Base-by-base conservation (phyloP, 2,888 invertebrate genomes). In the Ochropleura plecta region DNA sequence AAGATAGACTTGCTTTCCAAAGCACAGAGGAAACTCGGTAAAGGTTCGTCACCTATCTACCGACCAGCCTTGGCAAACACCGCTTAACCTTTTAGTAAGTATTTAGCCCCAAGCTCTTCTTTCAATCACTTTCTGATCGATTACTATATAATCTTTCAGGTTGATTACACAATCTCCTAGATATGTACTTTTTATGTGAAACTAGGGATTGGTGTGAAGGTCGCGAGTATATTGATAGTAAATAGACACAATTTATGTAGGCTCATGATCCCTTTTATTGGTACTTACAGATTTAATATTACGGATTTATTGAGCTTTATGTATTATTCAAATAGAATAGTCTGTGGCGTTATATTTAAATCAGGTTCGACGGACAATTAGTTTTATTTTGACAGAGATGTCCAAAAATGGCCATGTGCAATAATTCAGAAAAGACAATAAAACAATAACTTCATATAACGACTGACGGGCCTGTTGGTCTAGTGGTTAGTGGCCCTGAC, bases 161-260 rank as follows among this genome's bases (percentile, higher is more conserved):
- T 85, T 77, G 83, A 84, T 84, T 59, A 76, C 84, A 51, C 69
- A 60, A 77, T 76, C 75, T 67, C 20, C 46, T 67, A 62, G 64
- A 71, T 70, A 77, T 70, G n/a, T 30, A 71, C 16, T 73, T 85
- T 83, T 77, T 85, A 73, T 71, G 42, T 59, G 46, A 6, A 57
- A 16, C 46, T 53, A 18, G 71, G 70, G 64, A 48, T 57, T 9
- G 44, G 30, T 9, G 60, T 20, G 63, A 53, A 68, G 76, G 70
- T 42, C 62, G 14, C 53, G 16, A 44, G 30, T 73, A 62, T 76
- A 81, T 81, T 77, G 63, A 70, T 57, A 72, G 72, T 81, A 76
- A 84, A 84, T 70, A 55, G 18, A 80, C 66, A 62, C 70, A 46
- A 74, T 85, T 82, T 80, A 83, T 79, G 74, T 74, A 57, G 46